Percentiles rank a stretch among this genome's conserved stretches.
phyloP scores from a whole-genome alignment of 2,797 vertebrate genomes.

The Rhinoraja longicauda region DNA sequence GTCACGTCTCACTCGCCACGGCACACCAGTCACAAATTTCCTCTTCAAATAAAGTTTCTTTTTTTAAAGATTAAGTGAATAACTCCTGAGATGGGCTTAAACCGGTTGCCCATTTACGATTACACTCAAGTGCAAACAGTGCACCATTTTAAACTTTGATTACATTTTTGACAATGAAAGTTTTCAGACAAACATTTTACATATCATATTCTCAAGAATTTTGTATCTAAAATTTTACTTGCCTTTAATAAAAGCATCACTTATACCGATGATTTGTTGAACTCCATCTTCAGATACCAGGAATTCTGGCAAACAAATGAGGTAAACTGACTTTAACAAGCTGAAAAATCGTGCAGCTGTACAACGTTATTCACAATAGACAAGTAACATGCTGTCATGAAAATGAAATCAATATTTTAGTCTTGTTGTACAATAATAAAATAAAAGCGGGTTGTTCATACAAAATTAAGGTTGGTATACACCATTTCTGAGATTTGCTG shows the following conservation, averaged over 20 bases:
- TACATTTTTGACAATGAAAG: background rate
- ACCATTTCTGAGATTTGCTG: background rate
- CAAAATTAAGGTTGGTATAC: background rate
- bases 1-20: too few species aligned
- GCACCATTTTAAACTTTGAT: background rate
- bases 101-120: background rate
- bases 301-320: constrained; percentile 66
- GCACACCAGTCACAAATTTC: background rate
- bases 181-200: background rate
- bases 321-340: constrained; percentile 33
- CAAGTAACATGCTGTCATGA: background rate
- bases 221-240: constrained; percentile 45
- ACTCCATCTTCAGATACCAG: constrained; percentile 85
- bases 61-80: background rate
- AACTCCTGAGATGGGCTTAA: background rate
- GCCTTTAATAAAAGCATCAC: constrained; percentile 98
- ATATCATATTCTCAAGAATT: background rate
- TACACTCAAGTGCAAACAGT: background rate
- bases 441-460: background rate
- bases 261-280: constrained; percentile 86
- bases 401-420: background rate
- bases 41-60: background rate
- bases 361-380: background rate
- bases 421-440: background rate
- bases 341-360: background rate